Conservation (phyloP, 2,113 vertebrate species). For the Python bivittatus region DNA sequence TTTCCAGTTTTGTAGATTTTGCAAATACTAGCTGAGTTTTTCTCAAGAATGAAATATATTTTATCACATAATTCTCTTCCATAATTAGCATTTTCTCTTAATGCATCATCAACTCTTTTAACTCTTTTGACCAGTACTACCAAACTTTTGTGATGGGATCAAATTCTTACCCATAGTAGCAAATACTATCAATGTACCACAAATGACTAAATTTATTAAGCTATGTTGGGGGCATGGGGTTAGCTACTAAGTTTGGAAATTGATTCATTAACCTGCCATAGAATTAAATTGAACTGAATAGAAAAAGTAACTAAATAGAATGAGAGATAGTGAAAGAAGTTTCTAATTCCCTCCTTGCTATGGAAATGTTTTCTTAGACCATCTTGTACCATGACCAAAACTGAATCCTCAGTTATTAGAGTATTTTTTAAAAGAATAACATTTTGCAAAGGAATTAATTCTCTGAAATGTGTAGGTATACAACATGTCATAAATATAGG, state of each 20-base stretch:
- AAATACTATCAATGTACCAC: neutral
- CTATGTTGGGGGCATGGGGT: neutral
- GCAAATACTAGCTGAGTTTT: neutral
- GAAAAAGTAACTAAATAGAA: neutral
- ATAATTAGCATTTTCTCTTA: neutral
- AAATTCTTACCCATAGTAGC: neutral
- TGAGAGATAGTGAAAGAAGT: neutral
- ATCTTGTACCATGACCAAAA: neutral
- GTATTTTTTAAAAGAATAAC: neutral
- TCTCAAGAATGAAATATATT: neutral
- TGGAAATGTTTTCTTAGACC: neutral
- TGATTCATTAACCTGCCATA: neutral
- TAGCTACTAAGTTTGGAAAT: neutral
- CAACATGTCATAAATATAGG: neutral
- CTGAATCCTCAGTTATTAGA: neutral
- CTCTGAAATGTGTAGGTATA: neutral
- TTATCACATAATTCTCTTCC: neutral
- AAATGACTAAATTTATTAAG: neutral
- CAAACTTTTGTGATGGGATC: neutral
- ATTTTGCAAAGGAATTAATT: neutral
- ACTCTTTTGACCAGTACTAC: neutral
- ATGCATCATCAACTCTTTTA: neutral
- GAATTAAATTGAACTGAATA: neutral
- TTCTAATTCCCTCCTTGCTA: neutral
- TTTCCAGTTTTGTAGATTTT: neutral